phyloP scores from a whole-genome alignment of 1,140 invertebrate species.

The Polypedilum pembai region DNA sequence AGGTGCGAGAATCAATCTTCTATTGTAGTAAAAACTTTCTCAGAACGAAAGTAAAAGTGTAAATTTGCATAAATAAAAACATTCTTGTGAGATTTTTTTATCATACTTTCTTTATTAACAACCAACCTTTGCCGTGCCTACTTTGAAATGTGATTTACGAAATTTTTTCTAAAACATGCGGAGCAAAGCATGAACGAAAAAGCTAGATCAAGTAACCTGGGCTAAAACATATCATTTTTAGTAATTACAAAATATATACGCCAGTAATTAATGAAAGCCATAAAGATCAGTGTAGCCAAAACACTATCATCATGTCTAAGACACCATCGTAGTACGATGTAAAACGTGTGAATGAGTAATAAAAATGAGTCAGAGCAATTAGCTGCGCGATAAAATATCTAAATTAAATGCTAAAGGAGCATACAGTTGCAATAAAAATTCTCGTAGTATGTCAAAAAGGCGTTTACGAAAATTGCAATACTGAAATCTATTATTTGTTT shows the following conservation, averaged over 20 bases:
- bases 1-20: constrained; percentile 2
- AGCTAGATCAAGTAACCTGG: neutral
- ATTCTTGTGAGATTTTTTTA: neutral
- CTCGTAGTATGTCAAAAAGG: neutral
- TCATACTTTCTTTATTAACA: too few species aligned
- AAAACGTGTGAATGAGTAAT: neutral
- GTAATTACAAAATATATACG: neutral
- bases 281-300: neutral
- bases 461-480: neutral
- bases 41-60: neutral
- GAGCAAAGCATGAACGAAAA: neutral
- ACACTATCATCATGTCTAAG: neutral
- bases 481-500: neutral
- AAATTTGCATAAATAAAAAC: neutral
- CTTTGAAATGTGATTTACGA: too few species aligned
- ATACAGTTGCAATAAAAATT: neutral
- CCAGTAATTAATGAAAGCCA: neutral
- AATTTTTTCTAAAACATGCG: neutral
- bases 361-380: constrained; percentile 4
- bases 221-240: constrained; percentile 6
- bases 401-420: too few species aligned
- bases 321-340: neutral
- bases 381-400: neutral
- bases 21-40: neutral
- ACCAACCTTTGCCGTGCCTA: too few species aligned